Base-by-base conservation (phyloP, 2,888 invertebrate genomes). In the Autographa pulchrina region DNA sequence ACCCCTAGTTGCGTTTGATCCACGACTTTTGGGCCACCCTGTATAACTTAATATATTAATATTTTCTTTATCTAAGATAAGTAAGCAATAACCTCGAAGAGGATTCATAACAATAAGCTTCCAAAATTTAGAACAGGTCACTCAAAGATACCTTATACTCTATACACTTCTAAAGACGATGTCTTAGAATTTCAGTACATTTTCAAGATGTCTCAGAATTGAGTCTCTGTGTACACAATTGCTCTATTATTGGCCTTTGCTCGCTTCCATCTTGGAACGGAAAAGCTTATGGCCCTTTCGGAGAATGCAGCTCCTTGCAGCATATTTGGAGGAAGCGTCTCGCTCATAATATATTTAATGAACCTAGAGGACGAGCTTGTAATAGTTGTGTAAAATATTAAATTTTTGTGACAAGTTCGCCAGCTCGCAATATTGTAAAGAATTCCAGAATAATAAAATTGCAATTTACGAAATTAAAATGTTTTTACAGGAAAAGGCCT, bases 241-340 rank as follows among this genome's bases (percentile, higher is more conserved):
- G 48, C n/a, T 48, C 48, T n/a, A 48, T 48, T 48, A 48, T 48
- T 48, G 48, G 48, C 38, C 38, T 38, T 38, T 38, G 38, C 38
- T 11, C 8, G 38, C 48, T 48, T 48, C 7, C 48, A 48, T 48
- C 48, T 48, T 48, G 48, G 48, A 48, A n/a, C 16, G 48, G 48
- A 48, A 43, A 43, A 48, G n/a, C 48, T 48, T 48, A 48, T 48
- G n/a, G 48, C n/a, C n/a, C n/a, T n/a, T 48, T n/a, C 48, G n/a
- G 16, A 48, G n/a, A 43, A 14, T 48, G 48, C 48, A 48, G n/a
- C 48, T n/a, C n/a, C 43, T n/a, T n/a, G 48, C 48, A 48, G 48
- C 48, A 48, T 48, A 48, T 48, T 43, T 48, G 48, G n/a, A n/a
- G 48, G 48, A 48, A 48, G 2, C 48, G 48, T 48, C 16, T 48